phyloP scores from a whole-genome alignment of 2,113 vertebrate species.

The Capricornis sumatraensis region DNA sequence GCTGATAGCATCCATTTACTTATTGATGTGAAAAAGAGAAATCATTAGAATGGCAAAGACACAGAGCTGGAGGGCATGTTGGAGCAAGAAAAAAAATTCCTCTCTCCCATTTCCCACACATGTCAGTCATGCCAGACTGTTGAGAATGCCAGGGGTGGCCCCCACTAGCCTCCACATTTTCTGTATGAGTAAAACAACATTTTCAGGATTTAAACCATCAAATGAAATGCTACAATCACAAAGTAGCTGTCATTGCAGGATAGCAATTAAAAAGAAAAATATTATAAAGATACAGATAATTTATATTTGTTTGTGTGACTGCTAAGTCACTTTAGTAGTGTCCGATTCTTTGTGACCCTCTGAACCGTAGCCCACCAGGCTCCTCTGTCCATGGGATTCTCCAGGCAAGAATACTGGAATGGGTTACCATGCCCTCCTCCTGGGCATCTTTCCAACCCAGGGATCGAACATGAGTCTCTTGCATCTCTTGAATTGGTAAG shows the following conservation, averaged over 20 bases:
- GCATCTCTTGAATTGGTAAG: neutral
- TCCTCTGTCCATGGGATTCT: neutral
- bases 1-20: neutral
- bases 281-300: neutral
- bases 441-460: neutral
- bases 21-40: neutral
- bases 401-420: neutral
- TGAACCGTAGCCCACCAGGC: neutral
- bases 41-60: neutral
- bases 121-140: fast-evolving
- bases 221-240: neutral
- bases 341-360: neutral
- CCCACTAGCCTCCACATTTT: neutral
- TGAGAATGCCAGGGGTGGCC: neutral
- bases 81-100: neutral
- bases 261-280: neutral
- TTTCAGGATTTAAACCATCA: neutral
- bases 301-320: neutral
- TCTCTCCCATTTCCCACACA: neutral
- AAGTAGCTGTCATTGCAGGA: neutral
- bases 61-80: neutral
- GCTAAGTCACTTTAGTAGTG: neutral
- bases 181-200: neutral
- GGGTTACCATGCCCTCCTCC: neutral
- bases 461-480: neutral